These are phyloP conservation scores for Notolepis coatsorum DNA, from an alignment of 2,797 vertebrate species.

Conservation along the genomic window DNA sequence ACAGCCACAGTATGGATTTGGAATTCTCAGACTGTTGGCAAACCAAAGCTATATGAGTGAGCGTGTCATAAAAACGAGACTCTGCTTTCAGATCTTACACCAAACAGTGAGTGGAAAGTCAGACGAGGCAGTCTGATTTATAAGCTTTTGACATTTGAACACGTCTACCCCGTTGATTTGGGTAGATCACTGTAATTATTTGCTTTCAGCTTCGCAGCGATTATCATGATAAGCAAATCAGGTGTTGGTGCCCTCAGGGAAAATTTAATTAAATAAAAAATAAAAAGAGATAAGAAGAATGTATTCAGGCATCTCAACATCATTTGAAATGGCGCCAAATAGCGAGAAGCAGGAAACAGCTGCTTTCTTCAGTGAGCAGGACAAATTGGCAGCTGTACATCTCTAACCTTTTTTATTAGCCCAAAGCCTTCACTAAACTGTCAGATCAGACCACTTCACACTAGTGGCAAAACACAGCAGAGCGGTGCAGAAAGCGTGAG, in stretches of 20 bases:
- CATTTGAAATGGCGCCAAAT: conserved; percentile 4
- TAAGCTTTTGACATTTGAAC: conserved; percentile 21
- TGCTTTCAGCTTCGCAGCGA: neutral
- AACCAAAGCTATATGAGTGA: conserved; percentile 36
- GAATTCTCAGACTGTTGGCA: conserved; percentile 55
- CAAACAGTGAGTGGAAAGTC: conserved; percentile 37
- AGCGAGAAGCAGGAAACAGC: conserved; percentile 52
- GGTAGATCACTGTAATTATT: neutral
- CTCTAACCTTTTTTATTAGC: conserved; percentile 46
- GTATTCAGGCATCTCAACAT: conserved; percentile 7
- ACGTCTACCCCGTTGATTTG: neutral
- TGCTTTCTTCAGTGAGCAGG: conserved; percentile 46
- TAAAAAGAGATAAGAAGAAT: too few relatives aligned
- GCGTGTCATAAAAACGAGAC: conserved; percentile 30
- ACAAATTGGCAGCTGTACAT: conserved; percentile 41
- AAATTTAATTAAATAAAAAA: neutral
- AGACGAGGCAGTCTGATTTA: conserved; percentile 26
- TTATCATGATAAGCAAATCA: neutral
- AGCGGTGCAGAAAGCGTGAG: conserved; percentile 30
- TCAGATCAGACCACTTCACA: conserved; percentile 48
- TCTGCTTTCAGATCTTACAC: conserved; percentile 28
- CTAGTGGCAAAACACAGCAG: conserved; percentile 41
- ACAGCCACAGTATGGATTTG: conserved; percentile 23
- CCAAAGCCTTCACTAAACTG: conserved; percentile 28
- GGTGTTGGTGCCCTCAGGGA: neutral